phyloP scores from a whole-genome alignment of 1,140 invertebrate genomes.

The Brachionus calyciflorus region DNA sequence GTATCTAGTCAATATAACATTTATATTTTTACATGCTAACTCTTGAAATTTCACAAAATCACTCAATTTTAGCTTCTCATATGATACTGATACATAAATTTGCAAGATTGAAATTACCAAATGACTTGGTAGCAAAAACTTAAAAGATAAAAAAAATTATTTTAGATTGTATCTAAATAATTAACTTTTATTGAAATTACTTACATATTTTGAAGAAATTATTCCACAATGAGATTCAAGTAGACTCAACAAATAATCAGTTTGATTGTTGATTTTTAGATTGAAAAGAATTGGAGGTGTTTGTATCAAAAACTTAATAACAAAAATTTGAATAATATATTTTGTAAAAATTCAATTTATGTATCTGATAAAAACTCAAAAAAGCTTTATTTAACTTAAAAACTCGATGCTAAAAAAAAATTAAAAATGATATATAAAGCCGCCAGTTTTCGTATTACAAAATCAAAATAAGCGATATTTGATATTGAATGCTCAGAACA shows the following conservation, averaged over 20 bases:
- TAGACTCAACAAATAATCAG: not conserved
- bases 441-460: too few relatives aligned
- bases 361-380: too few relatives aligned
- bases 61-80: not conserved
- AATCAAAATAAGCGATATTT: too few relatives aligned
- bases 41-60: constrained; percentile 37
- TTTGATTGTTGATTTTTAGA: constrained; percentile 10
- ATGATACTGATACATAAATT: constrained; percentile 21
- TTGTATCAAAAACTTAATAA: not conserved
- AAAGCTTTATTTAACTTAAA: too few relatives aligned
- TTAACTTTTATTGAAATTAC: not conserved
- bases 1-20: constrained; percentile 36
- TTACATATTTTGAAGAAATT: constrained; percentile 19
- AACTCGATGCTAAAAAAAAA: too few relatives aligned
- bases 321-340: too few relatives aligned
- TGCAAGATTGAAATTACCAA: constrained; percentile 29
- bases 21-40: constrained; percentile 14
- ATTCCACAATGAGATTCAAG: not conserved
- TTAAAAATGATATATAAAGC: too few relatives aligned
- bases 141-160: not conserved
- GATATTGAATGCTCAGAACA: too few relatives aligned
- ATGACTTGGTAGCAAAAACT: constrained; percentile 42
- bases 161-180: too few relatives aligned
- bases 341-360: too few relatives aligned
- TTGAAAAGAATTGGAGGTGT: not conserved